phyloP scores from a whole-genome alignment of 2,888 invertebrate genomes.

The Lymantria monacha region DNA sequence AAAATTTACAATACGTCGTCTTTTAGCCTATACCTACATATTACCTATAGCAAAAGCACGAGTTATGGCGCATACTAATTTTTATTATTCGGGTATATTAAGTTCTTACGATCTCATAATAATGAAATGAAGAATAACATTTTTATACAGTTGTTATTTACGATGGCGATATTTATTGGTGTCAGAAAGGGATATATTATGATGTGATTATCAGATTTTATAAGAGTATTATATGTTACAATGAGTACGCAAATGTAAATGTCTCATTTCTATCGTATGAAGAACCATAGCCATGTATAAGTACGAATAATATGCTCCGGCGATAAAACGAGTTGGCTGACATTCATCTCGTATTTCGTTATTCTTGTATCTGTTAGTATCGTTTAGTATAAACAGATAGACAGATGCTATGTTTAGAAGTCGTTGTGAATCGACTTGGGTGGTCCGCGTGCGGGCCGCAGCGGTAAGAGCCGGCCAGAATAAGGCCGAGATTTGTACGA shows the following conservation, averaged over 20 bases:
- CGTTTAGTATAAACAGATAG: slow-evolving; percentile 66
- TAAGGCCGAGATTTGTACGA: slow-evolving; percentile 75
- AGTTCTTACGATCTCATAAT: slow-evolving; percentile 53
- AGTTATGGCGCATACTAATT: slow-evolving; percentile 48
- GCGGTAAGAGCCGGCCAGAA: slow-evolving; percentile 57
- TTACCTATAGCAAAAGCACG: slow-evolving; percentile 40
- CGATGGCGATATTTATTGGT: slow-evolving; percentile 57
- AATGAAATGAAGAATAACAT: slow-evolving; percentile 49
- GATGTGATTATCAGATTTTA: slow-evolving; percentile 57
- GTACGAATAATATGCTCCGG: slow-evolving; percentile 2
- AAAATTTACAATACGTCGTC: slow-evolving; percentile 30
- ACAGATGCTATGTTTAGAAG: slow-evolving; percentile 68
- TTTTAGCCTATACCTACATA: slow-evolving; percentile 18
- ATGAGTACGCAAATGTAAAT: slow-evolving; percentile 37
- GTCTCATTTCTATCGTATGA: slow-evolving; percentile 16
- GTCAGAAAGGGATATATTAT: slow-evolving; percentile 40
- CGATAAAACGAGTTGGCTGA: slow-evolving; percentile 49
- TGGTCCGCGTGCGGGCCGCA: slow-evolving; percentile 63
- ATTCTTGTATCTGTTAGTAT: slow-evolving; percentile 58
- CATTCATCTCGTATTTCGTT: slow-evolving; percentile 57
- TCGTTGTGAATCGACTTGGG: slow-evolving; percentile 65
- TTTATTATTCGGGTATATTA: slow-evolving; percentile 62
- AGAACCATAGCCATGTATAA: not conserved
- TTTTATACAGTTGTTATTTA: slow-evolving; percentile 58
- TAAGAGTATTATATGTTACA: slow-evolving; percentile 41